Evolutionary conservation across 2,797 vertebrate genomes (phyloP), one percentile per base, ranked within the genome.

Genomic region (Danio albolineatus): DNA sequence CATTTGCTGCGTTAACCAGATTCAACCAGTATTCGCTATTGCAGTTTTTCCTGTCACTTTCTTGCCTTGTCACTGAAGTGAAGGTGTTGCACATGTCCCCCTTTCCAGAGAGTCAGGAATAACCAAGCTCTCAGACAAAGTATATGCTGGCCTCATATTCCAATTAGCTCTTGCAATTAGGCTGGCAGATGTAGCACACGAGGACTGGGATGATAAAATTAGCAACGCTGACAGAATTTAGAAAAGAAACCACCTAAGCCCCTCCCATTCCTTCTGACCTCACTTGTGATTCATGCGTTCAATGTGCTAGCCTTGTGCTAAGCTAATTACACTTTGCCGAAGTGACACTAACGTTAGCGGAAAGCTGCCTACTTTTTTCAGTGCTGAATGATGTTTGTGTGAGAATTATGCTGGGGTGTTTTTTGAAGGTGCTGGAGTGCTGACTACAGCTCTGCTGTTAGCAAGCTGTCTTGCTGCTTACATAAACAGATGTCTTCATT

Each of bases 141-240:
- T 85, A 88, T 87, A 88, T 89, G 86, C 79, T 87, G 89, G 90
- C 89, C 90, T 89, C 88, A 65, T 90, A 92, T 93, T 89, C 90
- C 92, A 94, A 94, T 94, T 94, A 94, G 90, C 90, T 76, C 83
- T 85, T 86, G 87, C 90, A 93, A 93, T 93, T 93, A 92, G 92
- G 90, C 87, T 93, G 90, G 91, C 86, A 80, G 89, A 94, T 94
- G 90, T 94, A 93, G 92, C 91, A 90, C 93, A 93, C 87, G 92
- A 93, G 92, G 91, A 93, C 90, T 91, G 91, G 92, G 92, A 92
- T 93, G 91, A 88, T 89, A 90, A 85, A 93, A 91, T 93, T 94
- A 93, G 93, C 83, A 85, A 87, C 87, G 74, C 82, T 84, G 85
- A 82, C 84, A 90, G 86, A 81, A 83, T 86, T 88, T 73, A 82